Evolutionary conservation across 2,797 vertebrate genomes (phyloP).

Genomic region (Xyrichtys novacula): DNA sequence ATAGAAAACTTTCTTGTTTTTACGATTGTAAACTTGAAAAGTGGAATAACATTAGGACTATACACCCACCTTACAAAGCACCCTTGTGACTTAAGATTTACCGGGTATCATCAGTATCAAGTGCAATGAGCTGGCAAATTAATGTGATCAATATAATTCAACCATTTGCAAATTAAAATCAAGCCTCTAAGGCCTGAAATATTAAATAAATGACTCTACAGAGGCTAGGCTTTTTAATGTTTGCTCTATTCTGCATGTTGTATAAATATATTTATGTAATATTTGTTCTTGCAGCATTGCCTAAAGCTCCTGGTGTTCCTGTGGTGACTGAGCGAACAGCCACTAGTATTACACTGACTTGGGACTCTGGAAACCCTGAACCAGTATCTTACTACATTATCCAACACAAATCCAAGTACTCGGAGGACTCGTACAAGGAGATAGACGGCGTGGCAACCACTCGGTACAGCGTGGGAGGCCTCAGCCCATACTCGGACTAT

Average conservation of each 20-base stretch:
- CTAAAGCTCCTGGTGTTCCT: constrained; percentile 94
- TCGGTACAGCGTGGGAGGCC: constrained; percentile 96
- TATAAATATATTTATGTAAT: constrained; percentile 49
- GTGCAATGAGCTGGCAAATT: constrained; percentile 47
- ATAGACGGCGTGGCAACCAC: constrained; percentile 98
- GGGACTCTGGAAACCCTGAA: constrained; percentile 99
- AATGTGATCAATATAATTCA: constrained; percentile 48
- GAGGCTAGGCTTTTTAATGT: constrained; percentile 26
- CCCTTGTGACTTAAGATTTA: constrained; percentile 22
- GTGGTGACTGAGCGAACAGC: constrained; percentile 97
- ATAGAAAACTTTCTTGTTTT: constrained; percentile 14
- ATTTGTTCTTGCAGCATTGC: constrained; percentile 87
- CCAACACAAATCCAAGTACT: constrained; percentile 95
- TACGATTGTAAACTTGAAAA: constrained; percentile 36
- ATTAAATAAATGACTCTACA: constrained; percentile 30
- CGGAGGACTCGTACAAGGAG: constrained; percentile 96
- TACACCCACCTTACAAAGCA: constrained; percentile 14
- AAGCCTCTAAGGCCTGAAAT: constrained; percentile 25
- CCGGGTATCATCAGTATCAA: constrained; percentile 27
- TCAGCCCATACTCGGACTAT: constrained; percentile 98
- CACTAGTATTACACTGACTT: constrained; percentile 97
- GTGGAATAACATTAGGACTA: constrained; percentile 48
- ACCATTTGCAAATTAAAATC: constrained; percentile 40
- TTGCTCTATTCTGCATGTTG: constrained; percentile 35
- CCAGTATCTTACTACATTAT: constrained; percentile 98